These are phyloP conservation scores for Noturus placidus DNA, from an alignment of 2,113 vertebrate genomes.

Conservation along the genomic window DNA sequence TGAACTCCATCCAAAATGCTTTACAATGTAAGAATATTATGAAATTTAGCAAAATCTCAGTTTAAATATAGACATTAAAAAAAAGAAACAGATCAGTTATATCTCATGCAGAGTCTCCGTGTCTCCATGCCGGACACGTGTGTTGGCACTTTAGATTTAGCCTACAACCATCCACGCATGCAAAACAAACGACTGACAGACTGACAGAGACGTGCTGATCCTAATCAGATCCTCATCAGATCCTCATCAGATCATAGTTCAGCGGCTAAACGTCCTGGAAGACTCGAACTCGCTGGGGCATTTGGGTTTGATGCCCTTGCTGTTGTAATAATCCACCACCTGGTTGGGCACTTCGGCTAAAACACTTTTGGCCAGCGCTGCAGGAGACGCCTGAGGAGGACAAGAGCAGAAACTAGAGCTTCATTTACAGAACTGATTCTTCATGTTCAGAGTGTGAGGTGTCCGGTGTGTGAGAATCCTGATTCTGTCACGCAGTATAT, in stretches of 20 bases:
- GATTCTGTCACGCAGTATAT: not conserved
- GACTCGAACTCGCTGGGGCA: slow-evolving; percentile 87
- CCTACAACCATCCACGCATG: slow-evolving; percentile 80
- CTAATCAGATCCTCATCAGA: not conserved
- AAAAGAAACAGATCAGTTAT: slow-evolving; percentile 2
- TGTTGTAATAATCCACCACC: slow-evolving; percentile 99
- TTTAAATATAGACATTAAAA: slow-evolving; percentile 71
- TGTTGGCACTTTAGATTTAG: slow-evolving; percentile 54
- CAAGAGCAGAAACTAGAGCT: not conserved
- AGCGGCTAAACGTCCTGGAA: slow-evolving; percentile 90
- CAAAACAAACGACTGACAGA: slow-evolving; percentile 63
- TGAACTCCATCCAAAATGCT: slow-evolving; percentile 82
- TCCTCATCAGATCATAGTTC: slow-evolving; percentile 53
- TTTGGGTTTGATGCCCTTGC: slow-evolving; percentile 95
- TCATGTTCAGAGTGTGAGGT: not conserved
- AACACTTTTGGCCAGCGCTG: slow-evolving; percentile 93
- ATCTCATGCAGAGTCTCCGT: not conserved
- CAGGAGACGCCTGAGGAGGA: slow-evolving; percentile 86
- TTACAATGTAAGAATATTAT: slow-evolving; percentile 88
- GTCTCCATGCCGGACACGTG: not conserved
- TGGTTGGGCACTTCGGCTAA: slow-evolving; percentile 97
- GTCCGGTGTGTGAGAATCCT: not conserved
- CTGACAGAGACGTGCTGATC: slow-evolving; percentile 76
- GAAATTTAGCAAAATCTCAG: slow-evolving; percentile 94
- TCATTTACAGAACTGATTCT: not conserved